A percentile compares a stretch with the other conserved stretches of the same genome.
Evolutionary conservation across 2,797 vertebrate species (phyloP).

Genomic region (Halcyon chelicuti): DNA sequence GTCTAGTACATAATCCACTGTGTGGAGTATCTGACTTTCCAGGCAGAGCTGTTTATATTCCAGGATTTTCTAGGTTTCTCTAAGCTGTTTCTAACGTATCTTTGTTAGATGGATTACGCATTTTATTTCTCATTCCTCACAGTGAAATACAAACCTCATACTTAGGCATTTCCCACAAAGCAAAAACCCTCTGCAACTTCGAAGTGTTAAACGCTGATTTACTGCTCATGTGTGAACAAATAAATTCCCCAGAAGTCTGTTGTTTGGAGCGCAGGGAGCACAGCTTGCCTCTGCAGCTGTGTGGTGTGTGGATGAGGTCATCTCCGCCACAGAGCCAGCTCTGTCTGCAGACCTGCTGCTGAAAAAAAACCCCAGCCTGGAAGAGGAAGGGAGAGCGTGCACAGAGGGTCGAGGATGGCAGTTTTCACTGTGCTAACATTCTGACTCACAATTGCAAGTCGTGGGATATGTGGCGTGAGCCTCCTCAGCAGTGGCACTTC

Average conservation of each 20-base stretch:
- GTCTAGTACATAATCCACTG: not conserved
- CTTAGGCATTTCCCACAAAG: slow-evolving; percentile 59
- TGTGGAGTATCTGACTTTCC: not conserved
- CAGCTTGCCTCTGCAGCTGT: slow-evolving; percentile 43
- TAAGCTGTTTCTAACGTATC: not conserved
- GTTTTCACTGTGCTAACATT: slow-evolving; percentile 22
- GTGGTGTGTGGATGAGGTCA: slow-evolving; percentile 46
- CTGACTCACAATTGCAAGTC: not conserved
- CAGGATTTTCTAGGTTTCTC: not conserved
- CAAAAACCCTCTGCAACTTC: not conserved
- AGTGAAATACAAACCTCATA: slow-evolving; percentile 49
- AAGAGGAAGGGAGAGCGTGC: not conserved
- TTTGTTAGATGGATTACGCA: slow-evolving; percentile 33
- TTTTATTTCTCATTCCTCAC: slow-evolving; percentile 24
- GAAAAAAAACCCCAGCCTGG: slow-evolving; percentile 29
- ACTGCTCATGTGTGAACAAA: slow-evolving; percentile 56
- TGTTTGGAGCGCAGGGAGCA: not conserved
- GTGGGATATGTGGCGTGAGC: not conserved
- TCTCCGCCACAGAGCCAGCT: slow-evolving; percentile 34
- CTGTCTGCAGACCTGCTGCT: slow-evolving; percentile 37
- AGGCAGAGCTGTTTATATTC: slow-evolving; percentile 18
- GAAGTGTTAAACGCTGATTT: slow-evolving; percentile 36
- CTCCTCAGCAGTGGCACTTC: not conserved
- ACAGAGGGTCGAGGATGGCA: not conserved
- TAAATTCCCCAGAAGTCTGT: slow-evolving; percentile 32